Evolutionary conservation across 2,888 invertebrate species (phyloP).

Genomic region (Cephus spinipes): DNA sequence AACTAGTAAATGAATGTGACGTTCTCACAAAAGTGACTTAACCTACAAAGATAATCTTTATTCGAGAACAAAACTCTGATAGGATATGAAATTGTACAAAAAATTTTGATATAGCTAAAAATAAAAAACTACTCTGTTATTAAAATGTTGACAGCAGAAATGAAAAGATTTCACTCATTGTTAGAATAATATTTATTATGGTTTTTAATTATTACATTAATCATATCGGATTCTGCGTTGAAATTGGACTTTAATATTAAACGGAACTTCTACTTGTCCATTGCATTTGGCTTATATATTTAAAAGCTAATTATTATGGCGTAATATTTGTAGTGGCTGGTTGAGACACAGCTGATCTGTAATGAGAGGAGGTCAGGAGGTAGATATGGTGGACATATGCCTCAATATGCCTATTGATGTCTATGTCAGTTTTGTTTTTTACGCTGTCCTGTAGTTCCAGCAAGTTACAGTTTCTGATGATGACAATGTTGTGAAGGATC

Average conservation of each 20-base stretch:
- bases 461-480: background rate
- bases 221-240: background rate
- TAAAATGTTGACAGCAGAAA: constrained; percentile 2
- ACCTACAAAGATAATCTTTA: background rate
- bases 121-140: background rate
- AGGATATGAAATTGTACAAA: background rate
- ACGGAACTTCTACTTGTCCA: background rate
- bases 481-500: background rate
- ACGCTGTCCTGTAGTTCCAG: background rate
- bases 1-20: background rate
- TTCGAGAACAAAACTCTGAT: background rate
- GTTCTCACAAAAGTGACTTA: background rate
- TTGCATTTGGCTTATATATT: background rate
- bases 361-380: background rate
- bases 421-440: background rate
- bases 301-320: background rate
- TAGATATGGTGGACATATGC: background rate
- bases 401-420: background rate
- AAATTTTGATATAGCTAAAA: background rate
- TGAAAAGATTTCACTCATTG: constrained; percentile 26
- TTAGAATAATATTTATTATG: background rate
- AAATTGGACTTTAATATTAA: no score
- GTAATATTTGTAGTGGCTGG: background rate
- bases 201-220: background rate
- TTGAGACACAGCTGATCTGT: background rate